Conservation (phyloP, 2,888 invertebrate genomes). For the Gymnocheta viridis region DNA sequence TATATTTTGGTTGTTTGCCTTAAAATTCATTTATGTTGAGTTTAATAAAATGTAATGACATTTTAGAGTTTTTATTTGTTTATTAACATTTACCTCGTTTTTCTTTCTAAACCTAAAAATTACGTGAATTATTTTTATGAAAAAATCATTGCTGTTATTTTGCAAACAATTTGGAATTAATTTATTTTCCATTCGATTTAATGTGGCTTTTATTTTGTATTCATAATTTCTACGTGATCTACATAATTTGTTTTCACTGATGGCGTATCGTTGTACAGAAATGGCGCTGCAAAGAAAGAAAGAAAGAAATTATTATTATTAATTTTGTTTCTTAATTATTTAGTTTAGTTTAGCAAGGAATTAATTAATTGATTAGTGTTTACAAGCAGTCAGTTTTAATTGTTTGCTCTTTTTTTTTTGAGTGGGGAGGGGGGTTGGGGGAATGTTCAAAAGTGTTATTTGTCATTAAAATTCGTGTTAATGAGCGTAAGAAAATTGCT, state of each 20-base stretch:
- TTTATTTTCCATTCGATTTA: slow-evolving; percentile 63
- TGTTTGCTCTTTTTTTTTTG: not conserved
- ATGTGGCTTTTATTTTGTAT: slow-evolving; percentile 71
- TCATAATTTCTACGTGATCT: slow-evolving; percentile 48
- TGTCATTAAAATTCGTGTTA: not conserved
- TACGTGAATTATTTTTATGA: slow-evolving; percentile 45
- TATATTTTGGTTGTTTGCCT: slow-evolving; percentile 43
- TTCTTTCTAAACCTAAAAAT: slow-evolving; percentile 2
- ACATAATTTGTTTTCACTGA: slow-evolving; percentile 38
- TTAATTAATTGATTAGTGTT: too few species aligned
- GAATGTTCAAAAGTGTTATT: not conserved
- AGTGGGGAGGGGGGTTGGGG: too few species aligned
- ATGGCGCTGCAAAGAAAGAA: slow-evolving; percentile 44
- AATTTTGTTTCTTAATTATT: slow-evolving; percentile 15
- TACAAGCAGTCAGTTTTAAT: not conserved
- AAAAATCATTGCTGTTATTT: slow-evolving; percentile 20
- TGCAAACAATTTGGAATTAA: slow-evolving; percentile 13
- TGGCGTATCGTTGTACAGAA: slow-evolving; percentile 15
- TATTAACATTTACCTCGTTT: slow-evolving; percentile 17
- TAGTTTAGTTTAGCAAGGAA: slow-evolving; percentile 31
- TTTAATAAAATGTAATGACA: slow-evolving; percentile 51
- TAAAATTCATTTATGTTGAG: slow-evolving; percentile 21
- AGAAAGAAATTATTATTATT: too few species aligned
- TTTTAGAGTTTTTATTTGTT: slow-evolving; percentile 34
- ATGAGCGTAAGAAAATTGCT: not conserved